Conservation (phyloP, 2,113 vertebrate genomes). For the Pelecanus crispus region DNA sequence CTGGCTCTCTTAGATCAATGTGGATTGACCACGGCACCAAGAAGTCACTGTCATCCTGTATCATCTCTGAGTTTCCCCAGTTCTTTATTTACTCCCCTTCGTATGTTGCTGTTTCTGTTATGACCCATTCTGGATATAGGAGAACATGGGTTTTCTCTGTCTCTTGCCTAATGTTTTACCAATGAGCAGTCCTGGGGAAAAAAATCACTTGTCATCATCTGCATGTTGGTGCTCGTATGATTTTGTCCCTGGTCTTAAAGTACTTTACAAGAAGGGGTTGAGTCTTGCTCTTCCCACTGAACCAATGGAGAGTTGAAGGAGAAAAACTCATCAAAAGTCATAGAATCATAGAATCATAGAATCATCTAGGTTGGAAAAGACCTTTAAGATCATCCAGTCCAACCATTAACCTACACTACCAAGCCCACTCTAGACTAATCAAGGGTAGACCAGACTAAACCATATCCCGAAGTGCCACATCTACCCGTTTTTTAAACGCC, state of each 20-base stretch:
- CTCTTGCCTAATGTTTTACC: background rate
- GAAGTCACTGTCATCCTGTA: background rate
- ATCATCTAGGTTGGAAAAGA: too few species aligned
- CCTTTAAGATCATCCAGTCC: too few species aligned
- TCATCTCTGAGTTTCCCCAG: background rate
- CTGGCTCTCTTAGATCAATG: background rate
- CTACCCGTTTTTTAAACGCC: too few species aligned
- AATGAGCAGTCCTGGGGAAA: background rate
- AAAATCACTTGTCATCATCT: background rate
- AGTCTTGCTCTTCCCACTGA: background rate
- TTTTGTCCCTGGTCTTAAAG: background rate
- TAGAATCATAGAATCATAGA: too few species aligned
- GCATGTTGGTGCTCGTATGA: background rate
- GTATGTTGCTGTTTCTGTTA: background rate
- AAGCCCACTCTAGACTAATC: too few species aligned
- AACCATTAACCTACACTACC: too few species aligned
- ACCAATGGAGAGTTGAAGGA: background rate
- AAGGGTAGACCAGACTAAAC: too few species aligned
- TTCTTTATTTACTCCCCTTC: background rate
- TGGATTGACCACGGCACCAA: background rate
- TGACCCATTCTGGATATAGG: background rate
- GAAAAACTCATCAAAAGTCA: background rate
- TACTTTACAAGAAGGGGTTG: background rate
- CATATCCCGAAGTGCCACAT: too few species aligned
- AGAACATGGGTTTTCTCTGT: background rate